phyloP scores from a whole-genome alignment of 2,888 invertebrate species.

The Agriopis aurantiaria region DNA sequence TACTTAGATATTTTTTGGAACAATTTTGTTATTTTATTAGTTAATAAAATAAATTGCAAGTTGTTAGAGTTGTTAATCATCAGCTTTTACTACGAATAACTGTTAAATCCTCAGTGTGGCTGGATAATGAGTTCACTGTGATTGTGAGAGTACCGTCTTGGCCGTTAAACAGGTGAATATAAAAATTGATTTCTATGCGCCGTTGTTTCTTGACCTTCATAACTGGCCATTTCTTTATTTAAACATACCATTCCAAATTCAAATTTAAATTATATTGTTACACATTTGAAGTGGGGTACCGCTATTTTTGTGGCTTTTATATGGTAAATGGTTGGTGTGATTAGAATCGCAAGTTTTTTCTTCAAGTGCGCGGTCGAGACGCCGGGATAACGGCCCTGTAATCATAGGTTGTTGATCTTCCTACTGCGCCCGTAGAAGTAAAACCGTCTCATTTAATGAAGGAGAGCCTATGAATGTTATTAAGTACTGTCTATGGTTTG shows the following conservation, averaged over 20 bases:
- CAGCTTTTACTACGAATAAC: conserved; percentile 75
- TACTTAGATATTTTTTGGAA: conserved; percentile 29
- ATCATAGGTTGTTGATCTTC: conserved; percentile 86
- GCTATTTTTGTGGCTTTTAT: conserved; percentile 40
- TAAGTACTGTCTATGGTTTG: conserved; percentile 25
- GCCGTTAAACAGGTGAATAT: conserved; percentile 82
- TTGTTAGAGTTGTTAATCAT: conserved; percentile 61
- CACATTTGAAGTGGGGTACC: conserved; percentile 37
- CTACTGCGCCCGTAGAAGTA: conserved; percentile 72
- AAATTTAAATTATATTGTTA: conserved; percentile 47
- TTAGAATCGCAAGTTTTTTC: conserved; percentile 50
- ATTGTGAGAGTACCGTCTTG: conserved; percentile 77
- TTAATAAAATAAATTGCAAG: conserved; percentile 21
- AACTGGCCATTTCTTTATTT: conserved; percentile 46
- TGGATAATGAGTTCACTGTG: conserved; percentile 82
- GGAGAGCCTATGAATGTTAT: conserved; percentile 58
- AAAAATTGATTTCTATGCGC: conserved; percentile 65
- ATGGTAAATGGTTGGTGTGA: conserved; percentile 24
- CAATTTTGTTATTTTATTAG: conserved; percentile 20
- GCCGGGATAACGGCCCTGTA: conserved; percentile 84
- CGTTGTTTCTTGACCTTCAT: conserved; percentile 60
- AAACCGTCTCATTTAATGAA: conserved; percentile 61
- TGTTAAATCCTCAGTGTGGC: conserved; percentile 76
- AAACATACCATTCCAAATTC: conserved; percentile 48
- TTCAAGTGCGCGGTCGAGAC: conserved; percentile 70